Evolutionary conservation across 2,113 vertebrate genomes (phyloP).

Genomic region (Girardinichthys multiradiatus): DNA sequence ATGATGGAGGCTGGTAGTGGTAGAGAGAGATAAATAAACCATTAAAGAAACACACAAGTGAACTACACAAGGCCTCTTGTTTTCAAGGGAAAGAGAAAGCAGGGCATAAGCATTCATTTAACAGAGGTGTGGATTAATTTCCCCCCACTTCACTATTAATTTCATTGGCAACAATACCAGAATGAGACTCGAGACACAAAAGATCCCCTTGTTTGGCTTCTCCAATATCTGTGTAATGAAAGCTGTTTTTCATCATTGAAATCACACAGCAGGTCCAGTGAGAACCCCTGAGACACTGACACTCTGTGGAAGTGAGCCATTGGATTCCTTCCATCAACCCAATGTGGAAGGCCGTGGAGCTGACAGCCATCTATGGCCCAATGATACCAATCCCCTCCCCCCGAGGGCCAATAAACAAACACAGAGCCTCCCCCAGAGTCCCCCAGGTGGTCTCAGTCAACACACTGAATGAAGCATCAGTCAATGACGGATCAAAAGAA

Average conservation of each 20-base stretch:
- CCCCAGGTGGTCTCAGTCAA: slow-evolving; percentile 74
- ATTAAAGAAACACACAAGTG: slow-evolving; percentile 40
- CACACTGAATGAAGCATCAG: slow-evolving; percentile 68
- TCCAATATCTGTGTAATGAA: slow-evolving; percentile 62
- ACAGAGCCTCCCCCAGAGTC: slow-evolving; percentile 49
- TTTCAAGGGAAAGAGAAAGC: slow-evolving; percentile 13
- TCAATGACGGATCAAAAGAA: slow-evolving; percentile 71
- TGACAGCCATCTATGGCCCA: slow-evolving; percentile 60
- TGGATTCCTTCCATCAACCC: slow-evolving; percentile 70
- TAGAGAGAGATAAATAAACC: slow-evolving; percentile 62
- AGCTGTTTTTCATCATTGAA: slow-evolving; percentile 58
- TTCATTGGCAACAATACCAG: slow-evolving; percentile 40
- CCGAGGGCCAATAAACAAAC: slow-evolving; percentile 66
- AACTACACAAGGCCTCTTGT: slow-evolving; percentile 25
- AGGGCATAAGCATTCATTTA: neutral
- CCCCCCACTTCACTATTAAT: slow-evolving; percentile 17
- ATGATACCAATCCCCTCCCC: slow-evolving; percentile 51
- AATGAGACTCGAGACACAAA: slow-evolving; percentile 42
- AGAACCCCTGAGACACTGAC: slow-evolving; percentile 62
- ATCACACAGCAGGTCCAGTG: slow-evolving; percentile 54
- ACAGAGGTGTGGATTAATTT: slow-evolving; percentile 21
- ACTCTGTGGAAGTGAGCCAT: slow-evolving; percentile 72
- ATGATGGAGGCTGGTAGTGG: slow-evolving; percentile 44
- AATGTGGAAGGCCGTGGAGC: slow-evolving; percentile 50
- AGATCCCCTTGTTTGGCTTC: slow-evolving; percentile 53